Base-by-base conservation (phyloP, 1,140 invertebrate genomes). In the Brachionus calyciflorus region DNA sequence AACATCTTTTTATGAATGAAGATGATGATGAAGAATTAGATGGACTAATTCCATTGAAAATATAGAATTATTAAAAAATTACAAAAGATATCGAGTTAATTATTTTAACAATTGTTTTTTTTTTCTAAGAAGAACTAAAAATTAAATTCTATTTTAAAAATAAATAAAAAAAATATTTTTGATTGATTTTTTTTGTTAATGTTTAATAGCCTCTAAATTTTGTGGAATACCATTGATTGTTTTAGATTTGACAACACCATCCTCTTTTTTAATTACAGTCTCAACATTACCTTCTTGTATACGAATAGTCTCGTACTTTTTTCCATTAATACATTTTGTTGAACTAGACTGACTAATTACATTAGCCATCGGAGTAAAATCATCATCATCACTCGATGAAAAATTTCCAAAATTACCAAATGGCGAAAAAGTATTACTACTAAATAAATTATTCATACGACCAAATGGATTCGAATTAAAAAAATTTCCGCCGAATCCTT, bases 261-360 rank as follows among this genome's bases (percentile, higher is more conserved):
- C 37, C 21, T 60, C 55, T 60, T 60, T 60, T 60, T 37, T 60
- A 37, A 60, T 60, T 6, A 60, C 28, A 30, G 55, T 60, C 12
- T 60, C 55, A n/a, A 60, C 55, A 17, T 30, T 30, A 17, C 55
- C 30, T 37, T 60, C 55, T 19, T 60, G 55, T 37, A 60, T 60
- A 33, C 37, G 30, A 7, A 60, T 37, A 37, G 55, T 60, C 55
- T 60, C 55, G 17, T 41, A 60, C 19, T 40, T 60, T 60, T 21
- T 60, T 14, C 55, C 55, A 37, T 60, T 60, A 17, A 60, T n/a
- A 37, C 33, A 4, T 17, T 30, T n/a, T 3, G 55, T 60, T 19
- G 55, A 60, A 60, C 55, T 60, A 3, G 28, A 19, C 6, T 26
- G 33, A 10, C 28, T 33, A 60, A 26, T 33, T 17, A 60, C 55